These are phyloP conservation scores for Leptobrachium ailaonicum DNA, from an alignment of 2,113 vertebrate species.

Conservation along the genomic window DNA sequence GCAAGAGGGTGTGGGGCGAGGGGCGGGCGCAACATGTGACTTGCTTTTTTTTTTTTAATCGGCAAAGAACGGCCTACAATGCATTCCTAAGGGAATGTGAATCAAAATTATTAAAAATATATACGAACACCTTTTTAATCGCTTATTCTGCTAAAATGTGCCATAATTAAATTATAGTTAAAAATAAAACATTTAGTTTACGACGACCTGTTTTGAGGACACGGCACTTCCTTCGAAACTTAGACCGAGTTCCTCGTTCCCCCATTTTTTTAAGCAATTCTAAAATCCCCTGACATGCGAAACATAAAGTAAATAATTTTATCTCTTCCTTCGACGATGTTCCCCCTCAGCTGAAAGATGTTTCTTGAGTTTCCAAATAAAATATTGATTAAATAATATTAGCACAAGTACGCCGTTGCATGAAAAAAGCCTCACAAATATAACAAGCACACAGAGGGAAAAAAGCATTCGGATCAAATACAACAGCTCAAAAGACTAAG, in stretches of 20 bases:
- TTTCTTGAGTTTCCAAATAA: neutral
- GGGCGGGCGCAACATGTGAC: conserved; percentile 36
- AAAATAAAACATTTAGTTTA: neutral
- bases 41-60: conserved; percentile 21
- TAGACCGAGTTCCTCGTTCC: conserved; percentile 8
- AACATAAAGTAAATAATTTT: neutral
- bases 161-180: neutral
- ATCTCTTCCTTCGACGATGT: neutral
- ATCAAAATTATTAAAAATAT: neutral
- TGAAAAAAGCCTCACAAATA: neutral
- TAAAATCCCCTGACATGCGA: neutral
- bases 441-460: neutral
- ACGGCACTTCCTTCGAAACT: conserved; percentile 1
- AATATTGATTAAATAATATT: neutral
- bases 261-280: neutral
- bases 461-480: conserved; percentile 2
- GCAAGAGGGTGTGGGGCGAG: conserved; percentile 37
- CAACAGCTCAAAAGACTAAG: neutral
- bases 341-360: neutral
- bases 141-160: neutral
- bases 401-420: neutral
- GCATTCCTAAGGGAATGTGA: neutral
- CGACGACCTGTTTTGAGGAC: neutral
- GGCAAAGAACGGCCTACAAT: conserved; percentile 17
- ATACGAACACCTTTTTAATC: neutral